Conservation (phyloP, 2,797 vertebrate species). For the Cynodonichthys magdalenae region DNA sequence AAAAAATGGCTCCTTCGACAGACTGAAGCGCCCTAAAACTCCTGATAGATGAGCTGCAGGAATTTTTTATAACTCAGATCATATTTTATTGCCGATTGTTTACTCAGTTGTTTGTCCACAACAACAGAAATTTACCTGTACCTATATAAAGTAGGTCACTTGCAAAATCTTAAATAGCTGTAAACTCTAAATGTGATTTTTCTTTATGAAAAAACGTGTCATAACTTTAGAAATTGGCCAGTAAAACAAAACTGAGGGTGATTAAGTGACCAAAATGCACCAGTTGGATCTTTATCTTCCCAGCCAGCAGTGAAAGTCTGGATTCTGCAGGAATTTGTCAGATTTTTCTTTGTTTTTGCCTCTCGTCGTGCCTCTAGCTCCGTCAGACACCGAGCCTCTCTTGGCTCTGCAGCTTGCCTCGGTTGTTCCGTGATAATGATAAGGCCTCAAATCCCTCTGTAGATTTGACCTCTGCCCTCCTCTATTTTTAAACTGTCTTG, state of each 20-base stretch:
- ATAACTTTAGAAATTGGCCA: no score
- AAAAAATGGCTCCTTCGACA: not conserved
- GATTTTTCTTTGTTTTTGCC: not conserved
- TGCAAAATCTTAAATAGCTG: no score
- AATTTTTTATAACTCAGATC: not conserved
- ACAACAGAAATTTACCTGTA: no score
- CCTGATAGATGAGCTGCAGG: not conserved
- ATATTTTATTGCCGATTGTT: not conserved
- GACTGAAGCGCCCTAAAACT: not conserved
- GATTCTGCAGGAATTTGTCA: not conserved
- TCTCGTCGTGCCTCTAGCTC: constrained; percentile 56
- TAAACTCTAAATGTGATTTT: not conserved
- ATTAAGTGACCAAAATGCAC: not conserved
- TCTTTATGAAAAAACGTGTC: no score
- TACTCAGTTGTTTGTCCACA: not conserved
- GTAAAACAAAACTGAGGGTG: not conserved
- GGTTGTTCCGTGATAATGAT: constrained; percentile 85
- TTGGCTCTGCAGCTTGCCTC: constrained; percentile 77
- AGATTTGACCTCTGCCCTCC: constrained; percentile 86
- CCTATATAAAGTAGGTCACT: no score
- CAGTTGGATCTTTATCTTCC: no score
- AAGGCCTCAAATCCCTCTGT: constrained; percentile 86
- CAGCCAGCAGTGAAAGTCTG: not conserved
- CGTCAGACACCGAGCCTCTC: constrained; percentile 56
- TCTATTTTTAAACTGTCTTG: constrained; percentile 84